phyloP scores from a whole-genome alignment of 2,888 invertebrate species.

The Cistogaster globosa region DNA sequence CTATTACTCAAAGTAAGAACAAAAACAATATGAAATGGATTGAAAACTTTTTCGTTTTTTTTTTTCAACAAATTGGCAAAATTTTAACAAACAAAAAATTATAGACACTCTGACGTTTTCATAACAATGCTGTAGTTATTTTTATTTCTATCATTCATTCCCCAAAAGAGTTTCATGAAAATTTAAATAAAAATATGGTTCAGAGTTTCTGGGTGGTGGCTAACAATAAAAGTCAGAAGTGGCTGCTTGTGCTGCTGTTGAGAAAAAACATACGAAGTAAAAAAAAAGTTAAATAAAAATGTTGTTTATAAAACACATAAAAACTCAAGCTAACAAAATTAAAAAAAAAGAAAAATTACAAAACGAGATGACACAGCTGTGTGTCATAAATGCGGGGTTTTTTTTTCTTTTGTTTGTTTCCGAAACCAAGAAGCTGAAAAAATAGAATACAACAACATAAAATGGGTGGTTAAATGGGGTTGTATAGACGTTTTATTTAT shows the following conservation, averaged over 20 bases:
- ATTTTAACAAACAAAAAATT: constrained; percentile 58
- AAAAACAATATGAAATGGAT: constrained; percentile 37
- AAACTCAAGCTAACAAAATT: constrained; percentile 35
- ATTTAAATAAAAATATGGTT: constrained; percentile 59
- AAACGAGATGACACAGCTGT: constrained; percentile 71
- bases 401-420: constrained; percentile 36
- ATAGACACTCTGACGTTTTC: constrained; percentile 67
- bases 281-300: constrained; percentile 60
- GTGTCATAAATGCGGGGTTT: constrained; percentile 71
- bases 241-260: constrained; percentile 6
- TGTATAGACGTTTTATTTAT: neutral
- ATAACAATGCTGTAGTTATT: constrained; percentile 23
- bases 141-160: constrained; percentile 30
- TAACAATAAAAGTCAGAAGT: constrained; percentile 29
- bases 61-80: constrained; percentile 5
- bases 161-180: constrained; percentile 22
- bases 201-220: constrained; percentile 19
- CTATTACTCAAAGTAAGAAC: constrained; percentile 42
- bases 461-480: constrained; percentile 64
- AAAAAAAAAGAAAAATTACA: constrained; percentile 31
- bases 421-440: constrained; percentile 12
- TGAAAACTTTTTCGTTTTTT: constrained; percentile 20
- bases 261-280: too few relatives aligned
- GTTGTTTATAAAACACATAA: constrained; percentile 68
- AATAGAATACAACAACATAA: constrained; percentile 30